Base-by-base conservation (phyloP, 1,140 invertebrate genomes). In the Melipona quadrifasciata region DNA sequence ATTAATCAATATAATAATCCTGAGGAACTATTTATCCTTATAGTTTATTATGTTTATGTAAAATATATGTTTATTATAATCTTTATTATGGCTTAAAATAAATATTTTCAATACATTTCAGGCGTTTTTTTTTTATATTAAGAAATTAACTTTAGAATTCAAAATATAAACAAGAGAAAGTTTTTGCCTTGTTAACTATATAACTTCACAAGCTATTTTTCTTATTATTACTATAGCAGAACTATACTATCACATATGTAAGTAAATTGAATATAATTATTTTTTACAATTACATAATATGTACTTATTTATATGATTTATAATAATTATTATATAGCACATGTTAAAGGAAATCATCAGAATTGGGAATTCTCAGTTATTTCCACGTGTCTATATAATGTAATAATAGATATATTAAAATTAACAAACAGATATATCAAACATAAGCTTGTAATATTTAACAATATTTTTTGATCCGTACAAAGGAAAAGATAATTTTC, bases 391-490 rank as follows among this genome's bases (percentile, higher is more conserved):
- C 31, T 76, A 47, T 86, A 64, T 80, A 85, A 80, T 78, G 55
- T 82, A 79, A 81, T 64, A 76, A 14, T n/a, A 74, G 68, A 79
- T 70, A 74, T 70, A 64, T 87, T 82, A 85, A 65, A 85, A 82
- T 82, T 65, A 76, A 85, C 70, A 51, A 79, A 47, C 67, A 17
- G 34, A 78, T 85, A 82, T 34, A 58, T 79, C n/a, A 75, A 82
- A 75, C 70, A 81, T 70, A 55, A 53, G 51, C 71, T 74, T 74
- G 39, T 39, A 82, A 65, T 39, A 61, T 64, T 85, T 81, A 85
- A 31, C 6, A 61, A 57, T 68, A 85, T 21, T 61, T 73, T 47
- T 68, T 81, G 39, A 51, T 39, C 27, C 27, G n/a, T 51, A 82
- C 24, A 61, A 76, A 31, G 53, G 17, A 71, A 47, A 47, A 47